phyloP scores from a whole-genome alignment of 2,113 vertebrate genomes.

The Pelobates fuscus region DNA sequence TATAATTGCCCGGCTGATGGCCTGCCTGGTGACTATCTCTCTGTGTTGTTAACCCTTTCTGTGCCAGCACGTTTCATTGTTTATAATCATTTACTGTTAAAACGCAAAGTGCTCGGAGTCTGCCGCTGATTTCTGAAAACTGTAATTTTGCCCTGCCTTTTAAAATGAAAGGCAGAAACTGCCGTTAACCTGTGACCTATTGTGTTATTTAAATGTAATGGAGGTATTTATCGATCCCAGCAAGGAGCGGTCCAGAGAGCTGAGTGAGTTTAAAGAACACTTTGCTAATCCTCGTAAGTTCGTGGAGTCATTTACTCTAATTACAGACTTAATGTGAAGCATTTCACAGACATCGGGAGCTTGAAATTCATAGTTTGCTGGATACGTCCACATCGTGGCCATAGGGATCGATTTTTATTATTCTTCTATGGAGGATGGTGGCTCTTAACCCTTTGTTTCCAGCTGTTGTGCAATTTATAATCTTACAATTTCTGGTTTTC shows the following conservation, averaged over 20 bases:
- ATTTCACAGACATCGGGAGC: background rate
- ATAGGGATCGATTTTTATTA: background rate
- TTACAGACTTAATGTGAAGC: background rate
- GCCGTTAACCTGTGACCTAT: background rate
- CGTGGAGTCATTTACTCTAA: constrained; percentile 1
- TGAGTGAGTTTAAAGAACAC: constrained; percentile 6
- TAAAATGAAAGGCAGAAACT: background rate
- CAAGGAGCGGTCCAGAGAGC: background rate
- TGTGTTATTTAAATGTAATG: constrained; percentile 32
- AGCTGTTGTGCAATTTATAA: too few relatives aligned
- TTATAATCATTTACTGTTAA: too few relatives aligned
- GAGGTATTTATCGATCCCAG: constrained; percentile 11
- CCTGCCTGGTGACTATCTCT: too few relatives aligned
- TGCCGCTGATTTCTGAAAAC: too few relatives aligned
- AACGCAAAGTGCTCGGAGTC: too few relatives aligned
- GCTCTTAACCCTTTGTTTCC: too few relatives aligned
- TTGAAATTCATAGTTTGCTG: background rate
- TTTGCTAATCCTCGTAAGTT: constrained; percentile 19
- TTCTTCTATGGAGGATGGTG: too few relatives aligned
- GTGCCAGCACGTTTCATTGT: too few relatives aligned
- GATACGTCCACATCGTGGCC: background rate
- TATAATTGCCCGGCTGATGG: too few relatives aligned
- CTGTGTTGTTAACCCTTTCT: too few relatives aligned
- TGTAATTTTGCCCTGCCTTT: background rate
- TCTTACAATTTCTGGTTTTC: too few relatives aligned